A percentile compares a stretch with the other conserved stretches of the same genome.
phyloP scores from a whole-genome alignment of 2,888 invertebrate genomes.

The Pandemis cinnamomeana region DNA sequence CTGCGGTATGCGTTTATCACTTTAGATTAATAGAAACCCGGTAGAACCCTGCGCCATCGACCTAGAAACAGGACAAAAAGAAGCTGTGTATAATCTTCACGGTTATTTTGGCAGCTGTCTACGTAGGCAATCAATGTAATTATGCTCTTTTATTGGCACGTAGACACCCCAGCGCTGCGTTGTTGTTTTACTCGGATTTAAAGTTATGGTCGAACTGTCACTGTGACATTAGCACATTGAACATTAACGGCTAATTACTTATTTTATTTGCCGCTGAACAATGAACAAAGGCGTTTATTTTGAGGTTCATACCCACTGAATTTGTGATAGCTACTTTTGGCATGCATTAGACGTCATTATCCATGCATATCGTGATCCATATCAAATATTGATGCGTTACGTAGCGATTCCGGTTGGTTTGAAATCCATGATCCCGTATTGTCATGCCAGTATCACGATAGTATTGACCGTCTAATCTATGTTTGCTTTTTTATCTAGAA shows the following conservation, averaged over 20 bases:
- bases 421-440: no score
- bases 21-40: slow-evolving; percentile 36
- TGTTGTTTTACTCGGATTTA: slow-evolving; percentile 23
- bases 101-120: slow-evolving; percentile 29
- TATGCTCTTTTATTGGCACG: slow-evolving; percentile 27
- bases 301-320: no score
- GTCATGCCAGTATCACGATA: no score
- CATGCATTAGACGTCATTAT: background rate
- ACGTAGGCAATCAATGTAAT: slow-evolving; percentile 24
- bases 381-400: no score
- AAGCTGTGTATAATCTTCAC: slow-evolving; percentile 21
- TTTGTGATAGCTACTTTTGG: no score
- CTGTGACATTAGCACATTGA: slow-evolving; percentile 12
- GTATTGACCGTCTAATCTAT: no score
- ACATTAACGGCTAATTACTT: slow-evolving; percentile 29
- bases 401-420: no score
- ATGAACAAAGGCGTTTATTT: no score
- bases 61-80: slow-evolving; percentile 42
- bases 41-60: slow-evolving; percentile 45
- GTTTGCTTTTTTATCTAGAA: background rate
- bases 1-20: background rate
- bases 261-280: background rate
- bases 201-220: slow-evolving; percentile 9
- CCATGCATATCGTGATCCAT: no score
- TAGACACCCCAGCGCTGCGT: slow-evolving; percentile 16